A percentile compares a stretch with the other conserved stretches of the same genome.
phyloP scores from a whole-genome alignment of 1,140 invertebrate species.

The Ericerus pela region DNA sequence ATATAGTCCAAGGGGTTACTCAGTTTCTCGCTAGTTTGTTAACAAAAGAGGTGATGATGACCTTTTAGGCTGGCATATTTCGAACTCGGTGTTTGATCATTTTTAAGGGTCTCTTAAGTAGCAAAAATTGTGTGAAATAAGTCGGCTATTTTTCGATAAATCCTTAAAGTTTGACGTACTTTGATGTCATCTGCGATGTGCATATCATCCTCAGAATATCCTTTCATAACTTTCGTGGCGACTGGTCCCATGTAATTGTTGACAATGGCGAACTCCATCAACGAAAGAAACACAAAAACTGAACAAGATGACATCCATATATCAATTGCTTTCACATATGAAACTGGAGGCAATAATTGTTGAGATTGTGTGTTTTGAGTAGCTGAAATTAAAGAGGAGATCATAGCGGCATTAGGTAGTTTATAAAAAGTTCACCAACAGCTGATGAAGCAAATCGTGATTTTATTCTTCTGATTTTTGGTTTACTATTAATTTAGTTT shows the following conservation, averaged over 20 bases:
- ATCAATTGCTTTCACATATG: conserved; percentile 82
- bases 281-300: conserved; percentile 78
- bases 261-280: conserved; percentile 83
- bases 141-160: neutral
- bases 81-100: neutral
- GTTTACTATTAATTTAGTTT: too few relatives aligned
- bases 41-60: too few relatives aligned
- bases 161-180: conserved; percentile 32
- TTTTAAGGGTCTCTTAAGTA: neutral
- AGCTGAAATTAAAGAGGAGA: conserved; percentile 34
- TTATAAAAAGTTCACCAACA: neutral
- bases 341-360: conserved; percentile 74
- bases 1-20: too few relatives aligned
- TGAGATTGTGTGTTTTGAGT: conserved; percentile 83
- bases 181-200: conserved; percentile 50
- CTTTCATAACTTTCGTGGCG: conserved; percentile 75
- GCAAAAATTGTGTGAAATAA: neutral
- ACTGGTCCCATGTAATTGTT: conserved; percentile 83
- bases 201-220: conserved; percentile 73
- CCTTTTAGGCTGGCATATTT: too few relatives aligned
- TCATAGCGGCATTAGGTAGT: too few relatives aligned
- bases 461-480: neutral
- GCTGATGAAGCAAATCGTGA: neutral
- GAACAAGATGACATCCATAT: conserved; percentile 89
- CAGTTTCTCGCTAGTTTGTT: too few relatives aligned